Evolutionary conservation across 1,140 invertebrate species (phyloP), one percentile per base, ranked within the genome.

Genomic region (Stegodyphus dumicola): DNA sequence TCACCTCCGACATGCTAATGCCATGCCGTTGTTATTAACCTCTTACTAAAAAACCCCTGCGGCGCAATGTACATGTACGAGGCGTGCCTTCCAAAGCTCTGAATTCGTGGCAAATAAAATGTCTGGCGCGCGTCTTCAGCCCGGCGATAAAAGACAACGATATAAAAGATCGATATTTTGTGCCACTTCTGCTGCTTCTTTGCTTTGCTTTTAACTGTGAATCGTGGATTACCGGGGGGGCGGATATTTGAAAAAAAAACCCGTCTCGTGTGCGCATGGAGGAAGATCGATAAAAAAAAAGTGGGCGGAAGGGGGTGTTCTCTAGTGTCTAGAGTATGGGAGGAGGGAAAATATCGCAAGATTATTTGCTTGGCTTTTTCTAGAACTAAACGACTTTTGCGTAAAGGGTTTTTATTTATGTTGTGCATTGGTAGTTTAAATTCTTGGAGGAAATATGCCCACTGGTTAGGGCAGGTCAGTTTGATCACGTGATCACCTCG

Each of bases 161-260:
- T 81, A 81, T 73, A 33, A 81, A 65, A 81, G 70, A 81, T 81
- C 78, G 78, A 81, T 81, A 81, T 81, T 81, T 81, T 81, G 67
- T 70, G 52, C 77, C 77, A 80, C 77, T 77, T 77, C 65, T 77
- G 75, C 77, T 60, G 65, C 77, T 64, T 64, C 75, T 33, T 78
- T 48, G 64, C 77, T 69, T 69, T 73, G 78, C 78, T 73, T 81
- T 81, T 81, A 81, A 81, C 67, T 81, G 78, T 81, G 78, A 81
- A 81, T 81, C 78, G 69, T 18, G 70, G 78, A 81, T 81, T 81
- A 81, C 78, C 67, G 65, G 65, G 7, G 65, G 17, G n/a, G 65
- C 6, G n/a, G 54, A 81, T 79, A 53, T 79, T 70, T 70, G 17
- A 66, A 53, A 77, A 66, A 53, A 77, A 77, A 71, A 51, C 65